Percentiles rank a stretch among this genome's conserved stretches.
phyloP scores from a whole-genome alignment of 2,888 invertebrate species.

The Zygothrica quintamaculata region DNA sequence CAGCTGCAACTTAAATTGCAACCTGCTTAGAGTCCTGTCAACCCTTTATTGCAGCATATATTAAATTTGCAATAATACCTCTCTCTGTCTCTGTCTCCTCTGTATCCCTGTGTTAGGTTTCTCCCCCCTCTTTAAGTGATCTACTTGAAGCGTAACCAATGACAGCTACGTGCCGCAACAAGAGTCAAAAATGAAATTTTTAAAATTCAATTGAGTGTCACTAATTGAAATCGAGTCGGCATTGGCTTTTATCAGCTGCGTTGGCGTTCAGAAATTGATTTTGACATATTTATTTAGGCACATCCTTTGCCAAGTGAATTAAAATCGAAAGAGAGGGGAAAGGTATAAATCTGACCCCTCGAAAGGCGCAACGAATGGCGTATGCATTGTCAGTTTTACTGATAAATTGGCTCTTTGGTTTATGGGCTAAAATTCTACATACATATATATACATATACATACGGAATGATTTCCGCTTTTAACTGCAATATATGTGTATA shows the following conservation, averaged over 20 bases:
- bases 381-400: slow-evolving; percentile 39
- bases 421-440: slow-evolving; percentile 24
- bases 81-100: no score
- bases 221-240: slow-evolving; percentile 55
- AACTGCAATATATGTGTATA: slow-evolving; percentile 18
- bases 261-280: slow-evolving; percentile 56
- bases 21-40: neutral
- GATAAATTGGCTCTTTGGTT: slow-evolving; percentile 47
- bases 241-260: slow-evolving; percentile 44
- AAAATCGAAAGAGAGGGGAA: no score
- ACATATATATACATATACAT: no score
- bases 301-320: slow-evolving; percentile 23
- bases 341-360: slow-evolving; percentile 62
- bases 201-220: slow-evolving; percentile 70
- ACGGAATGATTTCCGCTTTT: slow-evolving; percentile 53
- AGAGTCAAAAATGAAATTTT: slow-evolving; percentile 47
- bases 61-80: slow-evolving; percentile 18
- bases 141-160: slow-evolving; percentile 34
- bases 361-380: slow-evolving; percentile 66
- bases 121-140: no score
- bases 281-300: slow-evolving; percentile 77
- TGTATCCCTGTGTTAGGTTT: no score
- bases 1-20: slow-evolving; percentile 39
- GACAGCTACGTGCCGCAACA: slow-evolving; percentile 6
- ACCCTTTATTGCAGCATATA: neutral